Base-by-base conservation (phyloP, 1,140 invertebrate species). In the Cardiocondyla obscurior region DNA sequence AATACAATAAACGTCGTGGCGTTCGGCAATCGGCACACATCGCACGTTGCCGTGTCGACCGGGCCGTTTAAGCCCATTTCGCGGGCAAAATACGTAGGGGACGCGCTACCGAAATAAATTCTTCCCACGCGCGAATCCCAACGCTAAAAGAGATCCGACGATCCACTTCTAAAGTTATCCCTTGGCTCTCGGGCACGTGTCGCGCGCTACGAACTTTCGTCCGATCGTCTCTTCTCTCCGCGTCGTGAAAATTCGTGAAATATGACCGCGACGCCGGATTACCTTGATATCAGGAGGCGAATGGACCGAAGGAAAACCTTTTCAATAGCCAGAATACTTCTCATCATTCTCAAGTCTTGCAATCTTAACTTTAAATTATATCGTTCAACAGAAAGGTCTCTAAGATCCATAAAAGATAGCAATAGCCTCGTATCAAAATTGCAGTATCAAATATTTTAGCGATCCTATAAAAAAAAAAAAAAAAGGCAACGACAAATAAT, bases 131-230 rank as follows among this genome's bases (percentile, higher is more conserved):
- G 76, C 62, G 83, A 85, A 85, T 89, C 72, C 25, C 83, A 49
- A 87, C 46, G 74, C 88, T 89, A 85, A 89, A 87, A 89, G 81
- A 89, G 87, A 89, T 86, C 82, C 67, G 46, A 85, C 84, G 72
- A 76, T 86, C 86, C 87, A 88, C 85, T 89, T 89, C 87, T 89
- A 89, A 89, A 90, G 88, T 88, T 90, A 89, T 87, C 81, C 65
- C n/a, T 57, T 84, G 46, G 53, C 72, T 65, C 57, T 84, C 70
- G 57, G 81, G 53, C 84, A 88, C 87, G 87, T 88, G 87, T 69
- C 87, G 69, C 81, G 51, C 70, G 57, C 51, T 76, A 87, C 85
- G 25, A 65, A 64, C 62, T 64, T 28, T 55, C 42, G 25, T 33
- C 44, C 14, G 39, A n/a, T n/a, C 19, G 12, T 57, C 25, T 22